phyloP scores from a whole-genome alignment of 30 jellyfish, hydroid and myxozoan species.

The Clytia hemisphaerica region DNA sequence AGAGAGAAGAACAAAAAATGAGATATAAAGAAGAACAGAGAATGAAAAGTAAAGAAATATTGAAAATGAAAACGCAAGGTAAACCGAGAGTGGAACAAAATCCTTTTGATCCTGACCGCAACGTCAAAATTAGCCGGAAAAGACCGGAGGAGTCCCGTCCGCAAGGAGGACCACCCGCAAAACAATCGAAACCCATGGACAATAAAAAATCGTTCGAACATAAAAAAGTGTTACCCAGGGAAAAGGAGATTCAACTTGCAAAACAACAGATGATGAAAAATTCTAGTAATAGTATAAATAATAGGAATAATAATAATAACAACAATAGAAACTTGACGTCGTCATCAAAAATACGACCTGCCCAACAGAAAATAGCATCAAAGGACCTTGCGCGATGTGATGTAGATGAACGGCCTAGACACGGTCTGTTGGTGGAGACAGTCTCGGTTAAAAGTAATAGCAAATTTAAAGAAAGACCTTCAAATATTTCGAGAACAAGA shows the following conservation, averaged over 20 bases:
- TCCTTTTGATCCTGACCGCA: slow-evolving; percentile 17
- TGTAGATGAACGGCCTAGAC: too few relatives aligned
- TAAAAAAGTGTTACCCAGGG: background rate
- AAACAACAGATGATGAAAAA: background rate
- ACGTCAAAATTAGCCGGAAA: slow-evolving; percentile 18
- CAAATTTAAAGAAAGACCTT: background rate
- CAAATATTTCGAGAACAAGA: background rate
- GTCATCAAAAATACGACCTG: too few relatives aligned
- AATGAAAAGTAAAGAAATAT: background rate
- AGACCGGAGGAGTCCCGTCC: too few relatives aligned
- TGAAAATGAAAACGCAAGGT: background rate
- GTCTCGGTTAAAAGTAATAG: background rate
- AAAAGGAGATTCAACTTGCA: background rate
- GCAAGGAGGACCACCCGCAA: too few relatives aligned
- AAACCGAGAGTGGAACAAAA: background rate
- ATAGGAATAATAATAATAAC: background rate
- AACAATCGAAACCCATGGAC: too few relatives aligned
- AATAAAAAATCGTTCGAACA: background rate
- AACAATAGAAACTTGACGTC: too few relatives aligned
- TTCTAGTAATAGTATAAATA: background rate
- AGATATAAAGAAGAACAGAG: too few relatives aligned
- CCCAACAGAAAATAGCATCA: too few relatives aligned
- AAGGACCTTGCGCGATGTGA: too few relatives aligned
- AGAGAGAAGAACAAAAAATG: too few relatives aligned
- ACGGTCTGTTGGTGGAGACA: too few relatives aligned